phyloP scores from a whole-genome alignment of 1,140 invertebrate species.

The Drosophila serrata region DNA sequence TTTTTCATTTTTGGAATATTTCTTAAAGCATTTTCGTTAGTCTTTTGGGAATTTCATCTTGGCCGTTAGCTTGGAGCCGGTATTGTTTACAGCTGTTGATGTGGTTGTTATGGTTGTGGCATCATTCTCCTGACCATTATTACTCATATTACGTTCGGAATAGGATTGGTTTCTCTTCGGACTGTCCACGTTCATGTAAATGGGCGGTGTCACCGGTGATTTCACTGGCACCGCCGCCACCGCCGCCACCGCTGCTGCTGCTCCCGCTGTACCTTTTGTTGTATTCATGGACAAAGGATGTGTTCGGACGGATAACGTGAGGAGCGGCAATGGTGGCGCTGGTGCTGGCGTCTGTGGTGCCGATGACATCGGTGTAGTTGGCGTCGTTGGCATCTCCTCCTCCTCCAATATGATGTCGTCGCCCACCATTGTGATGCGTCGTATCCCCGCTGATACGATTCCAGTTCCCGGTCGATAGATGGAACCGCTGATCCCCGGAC shows the following conservation, averaged over 20 bases:
- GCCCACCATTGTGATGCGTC: slow-evolving; percentile 78
- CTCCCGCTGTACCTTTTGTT: slow-evolving; percentile 1
- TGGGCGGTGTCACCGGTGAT: slow-evolving; percentile 44
- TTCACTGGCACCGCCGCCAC: slow-evolving; percentile 4
- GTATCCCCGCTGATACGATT: slow-evolving; percentile 35
- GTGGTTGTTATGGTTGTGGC: slow-evolving; percentile 4
- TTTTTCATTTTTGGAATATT: slow-evolving; percentile 40
- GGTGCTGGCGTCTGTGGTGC: slow-evolving; percentile 36
- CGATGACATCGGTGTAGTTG: slow-evolving; percentile 15
- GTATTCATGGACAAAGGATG: slow-evolving; percentile 19
- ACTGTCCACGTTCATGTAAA: slow-evolving; percentile 77
- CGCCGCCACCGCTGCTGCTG: slow-evolving; percentile 6
- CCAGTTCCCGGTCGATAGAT: slow-evolving; percentile 63
- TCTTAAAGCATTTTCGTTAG: slow-evolving; percentile 71
- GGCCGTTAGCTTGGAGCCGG: slow-evolving; percentile 50
- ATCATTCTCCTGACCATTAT: background rate
- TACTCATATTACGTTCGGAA: slow-evolving; percentile 42
- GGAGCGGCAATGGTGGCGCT: slow-evolving; percentile 17
- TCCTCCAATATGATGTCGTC: slow-evolving; percentile 84
- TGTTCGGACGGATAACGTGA: slow-evolving; percentile 2
- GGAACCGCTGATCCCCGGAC: slow-evolving; percentile 31
- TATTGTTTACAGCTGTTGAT: slow-evolving; percentile 7
- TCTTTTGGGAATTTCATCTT: slow-evolving; percentile 83
- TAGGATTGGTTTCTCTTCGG: slow-evolving; percentile 76
- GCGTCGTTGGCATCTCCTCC: slow-evolving; percentile 68